phyloP scores from a whole-genome alignment of 1,140 invertebrate genomes.

The Anadara kagoshimensis region DNA sequence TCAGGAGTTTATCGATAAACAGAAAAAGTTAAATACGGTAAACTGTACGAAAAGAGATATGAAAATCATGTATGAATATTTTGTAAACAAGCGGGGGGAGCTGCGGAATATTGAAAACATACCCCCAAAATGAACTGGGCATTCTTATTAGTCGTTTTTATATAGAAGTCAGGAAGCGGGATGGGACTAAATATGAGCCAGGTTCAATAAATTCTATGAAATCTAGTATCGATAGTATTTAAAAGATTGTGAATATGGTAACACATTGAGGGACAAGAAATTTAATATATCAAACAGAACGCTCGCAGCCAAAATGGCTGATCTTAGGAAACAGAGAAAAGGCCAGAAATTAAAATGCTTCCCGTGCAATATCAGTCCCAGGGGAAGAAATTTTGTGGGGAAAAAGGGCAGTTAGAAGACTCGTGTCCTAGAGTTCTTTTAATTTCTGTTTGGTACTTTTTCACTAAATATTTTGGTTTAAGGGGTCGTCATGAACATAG shows the following conservation, averaged over 20 bases:
- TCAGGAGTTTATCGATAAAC: no score
- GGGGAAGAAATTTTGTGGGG: neutral
- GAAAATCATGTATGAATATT: no score
- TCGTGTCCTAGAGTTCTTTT: neutral
- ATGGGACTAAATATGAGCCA: no score
- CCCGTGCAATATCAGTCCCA: no score
- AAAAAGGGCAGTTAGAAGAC: neutral
- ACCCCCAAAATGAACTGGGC: no score
- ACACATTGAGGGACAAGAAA: conserved; percentile 1
- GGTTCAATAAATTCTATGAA: neutral
- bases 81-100: no score
- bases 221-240: conserved; percentile 7
- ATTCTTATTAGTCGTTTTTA: no score
- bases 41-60: no score
- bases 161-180: no score
- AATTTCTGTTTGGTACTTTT: conserved; percentile 10
- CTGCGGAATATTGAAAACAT: no score
- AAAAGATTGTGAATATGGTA: neutral
- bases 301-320: neutral
- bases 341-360: conserved; percentile 3
- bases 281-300: conserved; percentile 1
- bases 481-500: neutral
- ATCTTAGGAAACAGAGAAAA: conserved; percentile 4
- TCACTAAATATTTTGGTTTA: conserved; percentile 9
- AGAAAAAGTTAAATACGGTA: no score